Conservation (phyloP, 2,113 vertebrate genomes). For the Telmatochromis sp. region DNA sequence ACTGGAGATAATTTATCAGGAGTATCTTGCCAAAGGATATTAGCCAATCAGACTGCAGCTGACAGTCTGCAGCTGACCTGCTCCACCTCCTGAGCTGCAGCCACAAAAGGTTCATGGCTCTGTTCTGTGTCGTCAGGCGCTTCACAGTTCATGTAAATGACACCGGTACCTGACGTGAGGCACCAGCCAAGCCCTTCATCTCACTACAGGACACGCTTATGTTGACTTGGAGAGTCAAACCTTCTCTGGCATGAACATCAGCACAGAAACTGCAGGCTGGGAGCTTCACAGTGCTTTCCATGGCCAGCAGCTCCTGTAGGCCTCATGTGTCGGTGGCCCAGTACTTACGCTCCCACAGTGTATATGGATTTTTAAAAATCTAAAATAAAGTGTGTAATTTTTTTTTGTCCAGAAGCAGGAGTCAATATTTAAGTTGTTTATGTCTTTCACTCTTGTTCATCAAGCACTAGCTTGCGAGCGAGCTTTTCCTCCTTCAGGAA, state of each 20-base stretch:
- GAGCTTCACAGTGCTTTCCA: not conserved
- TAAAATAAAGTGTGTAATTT: not conserved
- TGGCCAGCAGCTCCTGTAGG: not conserved
- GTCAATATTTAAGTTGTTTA: not conserved
- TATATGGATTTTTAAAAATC: not conserved
- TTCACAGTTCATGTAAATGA: not conserved
- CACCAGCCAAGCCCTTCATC: not conserved
- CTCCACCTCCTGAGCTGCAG: not conserved
- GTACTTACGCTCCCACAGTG: accelerated
- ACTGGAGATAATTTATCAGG: accelerated
- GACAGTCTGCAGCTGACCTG: not conserved
- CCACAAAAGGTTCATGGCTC: conserved; percentile 67
- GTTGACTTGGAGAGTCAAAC: not conserved
- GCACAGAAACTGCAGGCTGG: not conserved
- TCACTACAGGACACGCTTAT: not conserved
- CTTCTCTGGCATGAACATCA: not conserved
- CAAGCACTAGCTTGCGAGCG: not conserved
- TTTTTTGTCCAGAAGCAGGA: not conserved
- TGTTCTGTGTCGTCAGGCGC: conserved; percentile 26
- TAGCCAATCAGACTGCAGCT: not conserved
- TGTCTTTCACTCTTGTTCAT: not conserved
- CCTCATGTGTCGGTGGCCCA: accelerated
- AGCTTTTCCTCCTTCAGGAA: not conserved
- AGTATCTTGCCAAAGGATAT: not conserved
- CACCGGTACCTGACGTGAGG: not conserved